Percentiles rank a stretch among this genome's conserved stretches.
Evolutionary conservation across 1,140 invertebrate genomes (phyloP).

Genomic region (Parapsyche elsis): DNA sequence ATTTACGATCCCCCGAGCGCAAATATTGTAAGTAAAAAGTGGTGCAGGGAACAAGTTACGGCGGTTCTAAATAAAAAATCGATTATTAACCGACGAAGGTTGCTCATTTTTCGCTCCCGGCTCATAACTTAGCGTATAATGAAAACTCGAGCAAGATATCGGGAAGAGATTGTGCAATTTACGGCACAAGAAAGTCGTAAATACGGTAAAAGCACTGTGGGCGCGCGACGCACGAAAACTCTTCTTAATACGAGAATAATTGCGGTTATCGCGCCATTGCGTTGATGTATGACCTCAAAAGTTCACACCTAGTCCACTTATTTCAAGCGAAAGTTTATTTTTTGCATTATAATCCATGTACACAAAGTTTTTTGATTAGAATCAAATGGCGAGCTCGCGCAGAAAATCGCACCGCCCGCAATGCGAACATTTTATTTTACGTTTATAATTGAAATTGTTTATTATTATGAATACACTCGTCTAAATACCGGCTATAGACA

Average conservation of each 20-base stretch:
- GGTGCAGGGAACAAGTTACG: not conserved
- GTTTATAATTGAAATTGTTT: too few relatives aligned
- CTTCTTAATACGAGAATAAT: constrained; percentile 31
- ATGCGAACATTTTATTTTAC: too few relatives aligned
- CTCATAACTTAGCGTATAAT: constrained; percentile 31
- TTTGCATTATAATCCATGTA: too few relatives aligned
- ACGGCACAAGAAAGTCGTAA: constrained; percentile 29
- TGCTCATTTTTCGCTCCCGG: not conserved
- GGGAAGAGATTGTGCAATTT: constrained; percentile 26
- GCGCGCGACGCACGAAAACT: constrained; percentile 22
- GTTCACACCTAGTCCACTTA: not conserved
- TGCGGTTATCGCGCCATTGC: constrained; percentile 11
- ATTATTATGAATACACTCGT: too few relatives aligned
- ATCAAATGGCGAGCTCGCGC: too few relatives aligned
- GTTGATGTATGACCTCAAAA: constrained; percentile 23
- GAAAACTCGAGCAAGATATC: constrained; percentile 25
- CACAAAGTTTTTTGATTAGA: too few relatives aligned
- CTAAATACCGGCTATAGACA: too few relatives aligned
- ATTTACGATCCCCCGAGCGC: not conserved
- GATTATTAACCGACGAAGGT: constrained; percentile 18
- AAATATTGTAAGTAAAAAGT: not conserved
- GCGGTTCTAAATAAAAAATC: constrained; percentile 26
- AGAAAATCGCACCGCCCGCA: too few relatives aligned
- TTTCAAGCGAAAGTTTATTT: too few relatives aligned
- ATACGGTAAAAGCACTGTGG: not conserved